Conservation (phyloP, 2,113 vertebrate genomes). For the Smithornis capensis region DNA sequence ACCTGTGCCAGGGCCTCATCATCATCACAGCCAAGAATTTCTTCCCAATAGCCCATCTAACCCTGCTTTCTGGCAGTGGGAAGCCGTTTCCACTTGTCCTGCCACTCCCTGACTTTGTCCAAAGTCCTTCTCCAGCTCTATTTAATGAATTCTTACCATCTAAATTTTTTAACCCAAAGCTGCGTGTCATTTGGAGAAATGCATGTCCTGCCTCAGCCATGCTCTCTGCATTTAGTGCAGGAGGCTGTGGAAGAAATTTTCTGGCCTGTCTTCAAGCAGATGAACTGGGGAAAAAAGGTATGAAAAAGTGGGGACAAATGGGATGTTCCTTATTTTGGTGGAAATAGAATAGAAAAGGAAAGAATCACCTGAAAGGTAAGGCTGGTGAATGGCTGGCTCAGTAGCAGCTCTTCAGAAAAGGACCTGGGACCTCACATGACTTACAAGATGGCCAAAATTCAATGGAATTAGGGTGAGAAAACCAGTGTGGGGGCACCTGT, state of each 20-base stretch:
- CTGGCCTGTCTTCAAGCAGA: not conserved
- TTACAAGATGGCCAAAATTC: not conserved
- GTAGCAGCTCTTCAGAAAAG: not conserved
- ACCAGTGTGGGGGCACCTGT: not conserved
- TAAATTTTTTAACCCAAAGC: not conserved
- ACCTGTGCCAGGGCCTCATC: not conserved
- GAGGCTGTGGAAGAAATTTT: not conserved
- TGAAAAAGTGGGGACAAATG: not conserved
- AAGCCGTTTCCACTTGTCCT: not conserved
- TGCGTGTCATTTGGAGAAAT: not conserved
- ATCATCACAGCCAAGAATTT: not conserved
- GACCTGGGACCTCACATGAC: fast-evolving
- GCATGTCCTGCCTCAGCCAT: not conserved
- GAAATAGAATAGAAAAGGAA: not conserved
- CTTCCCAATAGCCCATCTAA: not conserved
- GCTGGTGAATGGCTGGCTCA: not conserved
- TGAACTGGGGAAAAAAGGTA: not conserved
- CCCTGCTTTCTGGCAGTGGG: not conserved
- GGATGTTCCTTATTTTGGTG: not conserved
- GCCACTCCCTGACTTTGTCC: not conserved
- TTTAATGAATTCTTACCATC: fast-evolving
- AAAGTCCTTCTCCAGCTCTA: not conserved
- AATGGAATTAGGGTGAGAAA: not conserved
- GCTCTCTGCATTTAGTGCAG: not conserved
- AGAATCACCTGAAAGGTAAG: too few species aligned